phyloP scores from a whole-genome alignment of 2,797 vertebrate species.

The Onychomys leucogaster region DNA sequence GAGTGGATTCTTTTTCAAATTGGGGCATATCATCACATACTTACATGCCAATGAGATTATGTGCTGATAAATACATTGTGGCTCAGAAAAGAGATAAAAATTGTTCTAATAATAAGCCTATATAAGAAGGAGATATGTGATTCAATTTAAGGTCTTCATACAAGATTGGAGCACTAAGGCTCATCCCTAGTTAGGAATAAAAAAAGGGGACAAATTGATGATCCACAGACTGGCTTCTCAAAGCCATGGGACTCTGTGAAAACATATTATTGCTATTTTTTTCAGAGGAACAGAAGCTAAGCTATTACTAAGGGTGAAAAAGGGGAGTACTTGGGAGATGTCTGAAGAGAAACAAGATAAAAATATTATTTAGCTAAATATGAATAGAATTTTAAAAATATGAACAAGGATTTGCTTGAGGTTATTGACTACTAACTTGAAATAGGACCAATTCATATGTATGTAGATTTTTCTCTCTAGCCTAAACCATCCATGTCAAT shows the following conservation, averaged over 20 bases:
- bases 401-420: neutral
- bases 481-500: neutral
- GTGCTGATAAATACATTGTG: neutral
- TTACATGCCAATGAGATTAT: neutral
- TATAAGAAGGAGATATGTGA: neutral
- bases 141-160: neutral
- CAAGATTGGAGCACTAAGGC: neutral
- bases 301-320: neutral
- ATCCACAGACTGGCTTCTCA: neutral
- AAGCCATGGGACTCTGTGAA: neutral
- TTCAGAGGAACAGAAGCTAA: neutral
- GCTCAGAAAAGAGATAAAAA: neutral
- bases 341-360: neutral
- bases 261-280: slow-evolving; percentile 1
- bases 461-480: neutral
- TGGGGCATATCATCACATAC: neutral
- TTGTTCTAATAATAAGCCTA: neutral
- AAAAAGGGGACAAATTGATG: neutral
- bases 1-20: neutral
- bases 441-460: neutral
- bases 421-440: neutral
- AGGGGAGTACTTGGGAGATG: neutral
- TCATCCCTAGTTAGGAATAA: neutral
- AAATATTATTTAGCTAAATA: neutral
- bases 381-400: neutral